Evolutionary conservation across 2,113 vertebrate species (phyloP).

Genomic region (Heptranchias perlo): DNA sequence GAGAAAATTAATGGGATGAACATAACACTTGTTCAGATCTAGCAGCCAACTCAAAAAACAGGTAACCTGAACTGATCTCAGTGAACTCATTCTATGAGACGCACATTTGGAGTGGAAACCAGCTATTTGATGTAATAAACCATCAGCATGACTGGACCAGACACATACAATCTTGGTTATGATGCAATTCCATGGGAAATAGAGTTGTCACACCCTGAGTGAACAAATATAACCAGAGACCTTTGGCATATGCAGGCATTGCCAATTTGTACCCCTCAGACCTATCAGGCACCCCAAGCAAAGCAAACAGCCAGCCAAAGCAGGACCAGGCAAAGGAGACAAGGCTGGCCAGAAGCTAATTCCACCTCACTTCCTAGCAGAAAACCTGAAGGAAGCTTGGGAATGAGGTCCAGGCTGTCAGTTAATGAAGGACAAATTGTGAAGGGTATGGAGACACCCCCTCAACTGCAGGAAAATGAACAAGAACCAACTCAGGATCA

Average conservation of each 20-base stretch:
- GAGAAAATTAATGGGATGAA: background rate
- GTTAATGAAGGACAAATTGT: background rate
- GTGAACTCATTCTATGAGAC: background rate
- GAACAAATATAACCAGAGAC: background rate
- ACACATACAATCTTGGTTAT: background rate
- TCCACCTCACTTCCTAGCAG: background rate
- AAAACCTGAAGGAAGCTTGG: background rate
- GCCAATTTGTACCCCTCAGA: background rate
- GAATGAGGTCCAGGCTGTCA: background rate
- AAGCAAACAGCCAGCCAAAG: background rate
- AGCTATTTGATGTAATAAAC: background rate
- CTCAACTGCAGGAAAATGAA: background rate
- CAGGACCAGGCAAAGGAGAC: background rate
- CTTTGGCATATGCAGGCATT: background rate
- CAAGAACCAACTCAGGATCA: background rate
- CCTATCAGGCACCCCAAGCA: too few species aligned
- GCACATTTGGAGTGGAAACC: background rate
- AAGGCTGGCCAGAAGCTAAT: background rate
- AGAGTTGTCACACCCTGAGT: background rate
- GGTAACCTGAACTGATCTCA: background rate
- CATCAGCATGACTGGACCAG: background rate
- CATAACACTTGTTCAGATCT: background rate
- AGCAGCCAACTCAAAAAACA: background rate
- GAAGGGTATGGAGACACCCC: background rate
- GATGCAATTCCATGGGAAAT: background rate